These are phyloP conservation scores for Pelosia muscerda DNA, from an alignment of 2,888 invertebrate genomes.

Conservation along the genomic window DNA sequence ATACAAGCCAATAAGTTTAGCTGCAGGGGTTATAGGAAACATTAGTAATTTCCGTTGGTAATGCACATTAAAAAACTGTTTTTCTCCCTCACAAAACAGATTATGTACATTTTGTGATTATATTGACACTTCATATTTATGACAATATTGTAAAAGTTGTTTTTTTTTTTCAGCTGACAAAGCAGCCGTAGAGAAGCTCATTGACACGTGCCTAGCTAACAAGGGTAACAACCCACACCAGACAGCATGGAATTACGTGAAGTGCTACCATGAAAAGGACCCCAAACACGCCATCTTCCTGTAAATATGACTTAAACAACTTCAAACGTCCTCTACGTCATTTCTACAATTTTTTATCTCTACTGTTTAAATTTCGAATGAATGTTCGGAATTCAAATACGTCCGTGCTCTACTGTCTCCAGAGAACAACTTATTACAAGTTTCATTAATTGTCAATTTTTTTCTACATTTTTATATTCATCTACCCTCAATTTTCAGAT, in stretches of 20 bases:
- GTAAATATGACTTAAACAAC: slow-evolving; percentile 53
- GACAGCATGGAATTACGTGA: slow-evolving; percentile 85
- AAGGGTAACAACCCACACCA: slow-evolving; percentile 82
- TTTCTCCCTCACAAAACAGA: background rate
- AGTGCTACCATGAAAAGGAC: slow-evolving; percentile 84
- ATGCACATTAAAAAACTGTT: too few species aligned
- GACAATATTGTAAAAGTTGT: too few species aligned
- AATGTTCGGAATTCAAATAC: too few species aligned
- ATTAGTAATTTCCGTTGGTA: too few species aligned
- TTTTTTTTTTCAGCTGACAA: slow-evolving; percentile 75
- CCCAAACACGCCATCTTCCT: slow-evolving; percentile 83
- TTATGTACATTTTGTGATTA: background rate
- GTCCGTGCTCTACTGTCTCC: slow-evolving; percentile 11
- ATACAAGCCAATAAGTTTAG: background rate
- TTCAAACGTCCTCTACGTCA: background rate
- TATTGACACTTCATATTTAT: too few species aligned
- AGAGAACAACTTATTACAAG: background rate
- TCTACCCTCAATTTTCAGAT: background rate
- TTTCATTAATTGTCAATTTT: background rate
- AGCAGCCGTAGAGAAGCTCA: slow-evolving; percentile 78
- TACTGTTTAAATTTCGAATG: slow-evolving; percentile 16
- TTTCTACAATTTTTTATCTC: background rate
- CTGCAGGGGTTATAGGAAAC: background rate
- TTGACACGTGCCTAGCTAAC: slow-evolving; percentile 79
- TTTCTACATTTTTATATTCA: background rate